Conservation (phyloP, 2,113 vertebrate species). For the Paralichthys olivaceus region DNA sequence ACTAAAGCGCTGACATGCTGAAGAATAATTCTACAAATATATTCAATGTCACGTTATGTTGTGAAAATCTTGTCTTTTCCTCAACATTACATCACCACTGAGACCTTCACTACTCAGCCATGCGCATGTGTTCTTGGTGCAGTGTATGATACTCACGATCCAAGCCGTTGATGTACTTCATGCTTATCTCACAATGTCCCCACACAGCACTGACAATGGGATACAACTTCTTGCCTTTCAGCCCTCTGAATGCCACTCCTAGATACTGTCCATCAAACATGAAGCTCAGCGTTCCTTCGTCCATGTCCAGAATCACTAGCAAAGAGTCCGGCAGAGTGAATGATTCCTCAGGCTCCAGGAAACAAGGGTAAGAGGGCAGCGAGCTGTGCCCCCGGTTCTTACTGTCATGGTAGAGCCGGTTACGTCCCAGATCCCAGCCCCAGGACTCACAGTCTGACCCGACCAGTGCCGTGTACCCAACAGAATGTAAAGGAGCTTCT, state of each 20-base stretch:
- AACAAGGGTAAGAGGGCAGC: slow-evolving; percentile 89
- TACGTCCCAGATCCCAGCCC: slow-evolving; percentile 98
- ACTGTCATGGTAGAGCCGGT: slow-evolving; percentile 95
- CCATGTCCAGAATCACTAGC: slow-evolving; percentile 97
- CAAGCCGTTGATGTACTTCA: slow-evolving; percentile 97
- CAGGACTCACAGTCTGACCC: slow-evolving; percentile 94
- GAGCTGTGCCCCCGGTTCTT: slow-evolving; percentile 91
- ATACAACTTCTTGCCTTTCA: slow-evolving; percentile 97
- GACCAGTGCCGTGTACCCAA: slow-evolving; percentile 94
- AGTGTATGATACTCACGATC: slow-evolving; percentile 88
- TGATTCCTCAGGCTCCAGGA: slow-evolving; percentile 93
- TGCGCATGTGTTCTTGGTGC: slow-evolving; percentile 2
- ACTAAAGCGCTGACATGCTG: too few relatives aligned
- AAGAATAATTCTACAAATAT: too few relatives aligned
- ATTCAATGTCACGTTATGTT: not conserved
- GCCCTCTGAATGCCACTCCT: slow-evolving; percentile 95
- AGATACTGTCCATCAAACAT: slow-evolving; percentile 97
- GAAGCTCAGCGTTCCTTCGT: slow-evolving; percentile 97
- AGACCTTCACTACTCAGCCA: not conserved
- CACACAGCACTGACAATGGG: slow-evolving; percentile 97
- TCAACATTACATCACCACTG: not conserved
- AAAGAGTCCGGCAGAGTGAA: slow-evolving; percentile 94
- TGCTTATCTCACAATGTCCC: slow-evolving; percentile 98
- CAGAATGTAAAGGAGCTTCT: slow-evolving; percentile 91
- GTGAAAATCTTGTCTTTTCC: not conserved